These are phyloP conservation scores for Scomberomorus guttatus DNA, from an alignment of 2,797 vertebrate species.

Conservation along the genomic window DNA sequence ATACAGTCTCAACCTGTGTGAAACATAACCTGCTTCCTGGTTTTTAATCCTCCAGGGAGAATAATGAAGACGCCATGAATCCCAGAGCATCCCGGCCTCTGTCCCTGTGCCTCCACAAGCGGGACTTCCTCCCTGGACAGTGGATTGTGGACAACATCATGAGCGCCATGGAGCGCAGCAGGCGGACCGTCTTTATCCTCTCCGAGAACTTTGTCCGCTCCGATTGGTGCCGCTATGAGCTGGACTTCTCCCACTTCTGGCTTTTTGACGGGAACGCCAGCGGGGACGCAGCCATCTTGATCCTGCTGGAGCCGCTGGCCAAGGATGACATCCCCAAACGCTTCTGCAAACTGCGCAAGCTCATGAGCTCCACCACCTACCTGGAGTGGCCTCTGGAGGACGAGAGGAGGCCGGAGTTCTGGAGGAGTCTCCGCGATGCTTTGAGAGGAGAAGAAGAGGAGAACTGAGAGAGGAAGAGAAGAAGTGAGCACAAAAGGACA, in stretches of 20 bases:
- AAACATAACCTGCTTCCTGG: background rate
- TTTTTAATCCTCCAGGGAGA: constrained; percentile 15
- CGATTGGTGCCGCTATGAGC: constrained; percentile 92
- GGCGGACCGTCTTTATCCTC: constrained; percentile 88
- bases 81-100: background rate
- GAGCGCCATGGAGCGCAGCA: constrained; percentile 89
- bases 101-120: constrained; percentile 83
- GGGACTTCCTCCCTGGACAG: constrained; percentile 90
- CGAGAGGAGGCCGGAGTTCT: constrained; percentile 62
- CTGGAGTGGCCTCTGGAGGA: constrained; percentile 79
- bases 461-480: background rate
- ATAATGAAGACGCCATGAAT: background rate
- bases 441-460: constrained; percentile 42
- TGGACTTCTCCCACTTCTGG: constrained; percentile 92
- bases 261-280: constrained; percentile 80
- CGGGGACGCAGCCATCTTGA: constrained; percentile 56
- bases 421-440: constrained; percentile 59
- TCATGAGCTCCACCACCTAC: constrained; percentile 79
- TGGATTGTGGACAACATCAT: constrained; percentile 93
- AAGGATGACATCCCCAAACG: constrained; percentile 64
- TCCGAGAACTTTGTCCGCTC: constrained; percentile 90
- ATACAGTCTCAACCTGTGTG: no score
- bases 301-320: constrained; percentile 71
- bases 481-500: background rate
- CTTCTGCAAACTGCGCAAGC: constrained; percentile 63